These are phyloP conservation scores for Ochropacha duplaris DNA, from an alignment of 2,888 invertebrate genomes.

Conservation along the genomic window DNA sequence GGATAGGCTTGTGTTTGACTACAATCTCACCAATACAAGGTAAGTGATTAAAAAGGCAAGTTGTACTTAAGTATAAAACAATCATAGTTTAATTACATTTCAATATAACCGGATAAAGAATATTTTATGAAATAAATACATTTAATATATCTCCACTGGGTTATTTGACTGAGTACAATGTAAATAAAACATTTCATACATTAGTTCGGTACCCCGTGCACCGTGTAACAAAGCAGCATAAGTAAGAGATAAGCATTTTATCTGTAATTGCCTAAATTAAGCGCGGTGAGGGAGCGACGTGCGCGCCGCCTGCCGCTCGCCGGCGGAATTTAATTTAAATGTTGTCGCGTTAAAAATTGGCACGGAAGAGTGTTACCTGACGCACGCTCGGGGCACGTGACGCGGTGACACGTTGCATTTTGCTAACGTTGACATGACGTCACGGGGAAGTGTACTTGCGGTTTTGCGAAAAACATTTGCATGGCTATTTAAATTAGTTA, in stretches of 20 bases:
- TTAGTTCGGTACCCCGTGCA: slow-evolving; percentile 8
- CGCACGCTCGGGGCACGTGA: slow-evolving; percentile 29
- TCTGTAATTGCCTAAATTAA: slow-evolving; percentile 72
- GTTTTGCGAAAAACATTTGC: slow-evolving; percentile 1
- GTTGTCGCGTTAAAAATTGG: slow-evolving; percentile 73
- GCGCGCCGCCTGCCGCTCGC: slow-evolving; percentile 19
- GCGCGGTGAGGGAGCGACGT: slow-evolving; percentile 37
- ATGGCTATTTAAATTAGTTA: not conserved
- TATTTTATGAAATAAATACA: no score
- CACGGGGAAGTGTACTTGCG: slow-evolving; percentile 21
- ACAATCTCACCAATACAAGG: no score
- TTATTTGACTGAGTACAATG: not conserved
- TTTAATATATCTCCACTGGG: not conserved
- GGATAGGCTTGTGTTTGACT: no score
- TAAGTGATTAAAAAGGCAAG: no score
- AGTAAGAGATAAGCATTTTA: slow-evolving; percentile 65
- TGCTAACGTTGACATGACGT: slow-evolving; percentile 24
- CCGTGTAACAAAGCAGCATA: slow-evolving; percentile 35
- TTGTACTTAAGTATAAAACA: no score
- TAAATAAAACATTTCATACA: not conserved
- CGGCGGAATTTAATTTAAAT: slow-evolving; percentile 74
- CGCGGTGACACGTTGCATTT: slow-evolving; percentile 17
- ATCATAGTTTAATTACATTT: no score
- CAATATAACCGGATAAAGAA: no score
- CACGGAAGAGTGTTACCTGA: slow-evolving; percentile 67